These are phyloP conservation scores for Austrolebias charrua DNA, from an alignment of 2,797 vertebrate species.

Conservation along the genomic window DNA sequence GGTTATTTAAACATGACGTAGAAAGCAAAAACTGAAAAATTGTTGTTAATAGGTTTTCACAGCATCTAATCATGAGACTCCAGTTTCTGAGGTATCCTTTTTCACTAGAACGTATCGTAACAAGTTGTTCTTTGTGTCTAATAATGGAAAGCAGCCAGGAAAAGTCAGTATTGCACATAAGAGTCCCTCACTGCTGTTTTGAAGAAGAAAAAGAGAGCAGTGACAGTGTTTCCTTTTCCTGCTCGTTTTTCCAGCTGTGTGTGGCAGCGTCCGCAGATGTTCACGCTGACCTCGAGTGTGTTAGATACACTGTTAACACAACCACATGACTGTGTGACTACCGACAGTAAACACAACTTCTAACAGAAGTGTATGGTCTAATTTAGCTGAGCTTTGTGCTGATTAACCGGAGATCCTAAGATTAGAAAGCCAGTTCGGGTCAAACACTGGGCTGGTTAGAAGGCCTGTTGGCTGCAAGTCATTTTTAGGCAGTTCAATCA, in stretches of 20 bases:
- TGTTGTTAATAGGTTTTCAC: no score
- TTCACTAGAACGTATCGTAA: neutral
- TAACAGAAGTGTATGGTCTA: constrained; percentile 1
- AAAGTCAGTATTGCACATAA: neutral
- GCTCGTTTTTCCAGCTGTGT: constrained; percentile 4
- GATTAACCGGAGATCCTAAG: constrained; percentile 16
- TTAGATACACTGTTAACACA: constrained; percentile 12
- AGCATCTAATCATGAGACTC: no score
- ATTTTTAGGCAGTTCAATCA: neutral
- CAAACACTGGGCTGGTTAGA: constrained; percentile 8
- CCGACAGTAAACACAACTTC: constrained; percentile 6
- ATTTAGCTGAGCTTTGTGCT: constrained; percentile 6
- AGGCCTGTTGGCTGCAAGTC: neutral
- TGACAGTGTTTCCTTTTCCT: neutral
- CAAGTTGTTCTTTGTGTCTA: neutral
- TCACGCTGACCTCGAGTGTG: constrained; percentile 30
- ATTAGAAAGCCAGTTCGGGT: constrained; percentile 20
- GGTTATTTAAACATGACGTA: no score
- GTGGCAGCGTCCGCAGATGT: constrained; percentile 38
- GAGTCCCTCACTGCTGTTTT: neutral
- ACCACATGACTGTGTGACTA: constrained; percentile 40
- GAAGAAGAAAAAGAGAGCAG: neutral
- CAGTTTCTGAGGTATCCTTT: neutral
- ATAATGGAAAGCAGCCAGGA: neutral
- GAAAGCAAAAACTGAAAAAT: no score